A percentile compares a stretch with the other conserved stretches of the same genome.
Conservation (phyloP, 2,888 invertebrate species). For the Mechanitis messenoides region DNA sequence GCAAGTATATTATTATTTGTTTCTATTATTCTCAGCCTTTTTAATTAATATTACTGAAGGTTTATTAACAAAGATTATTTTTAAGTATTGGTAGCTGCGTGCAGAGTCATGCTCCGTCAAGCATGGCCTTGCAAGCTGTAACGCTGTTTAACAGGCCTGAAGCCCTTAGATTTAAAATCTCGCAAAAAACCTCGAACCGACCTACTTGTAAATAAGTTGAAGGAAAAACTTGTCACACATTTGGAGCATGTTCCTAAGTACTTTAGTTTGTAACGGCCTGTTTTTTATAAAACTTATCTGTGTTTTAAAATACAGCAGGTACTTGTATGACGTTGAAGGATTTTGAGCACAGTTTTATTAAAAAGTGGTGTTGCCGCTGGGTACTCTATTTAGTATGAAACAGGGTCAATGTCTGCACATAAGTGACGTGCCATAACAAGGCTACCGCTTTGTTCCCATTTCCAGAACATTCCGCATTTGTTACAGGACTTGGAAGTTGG, state of each 20-base stretch:
- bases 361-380: too few species aligned
- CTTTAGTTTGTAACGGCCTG: too few species aligned
- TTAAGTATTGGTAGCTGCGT: conserved; percentile 33
- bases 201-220: conserved; percentile 14
- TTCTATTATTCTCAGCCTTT: background rate
- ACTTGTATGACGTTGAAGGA: too few species aligned
- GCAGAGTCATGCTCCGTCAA: conserved; percentile 62
- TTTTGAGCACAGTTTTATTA: too few species aligned
- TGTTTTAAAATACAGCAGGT: too few species aligned
- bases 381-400: background rate
- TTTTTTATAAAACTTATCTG: too few species aligned
- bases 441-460: conserved; percentile 3
- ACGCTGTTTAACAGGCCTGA: conserved; percentile 49
- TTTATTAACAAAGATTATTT: conserved; percentile 22
- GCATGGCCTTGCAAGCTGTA: conserved; percentile 69
- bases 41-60: background rate
- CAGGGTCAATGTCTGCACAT: background rate
- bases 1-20: background rate
- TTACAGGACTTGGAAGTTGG: too few species aligned
- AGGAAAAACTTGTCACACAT: background rate
- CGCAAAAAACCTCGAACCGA: conserved; percentile 33
- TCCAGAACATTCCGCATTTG: background rate
- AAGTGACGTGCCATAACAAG: background rate
- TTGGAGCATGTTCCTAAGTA: too few species aligned
- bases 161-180: conserved; percentile 35